Evolutionary conservation across 2,888 invertebrate species (phyloP).

Genomic region (Lagria hirta): DNA sequence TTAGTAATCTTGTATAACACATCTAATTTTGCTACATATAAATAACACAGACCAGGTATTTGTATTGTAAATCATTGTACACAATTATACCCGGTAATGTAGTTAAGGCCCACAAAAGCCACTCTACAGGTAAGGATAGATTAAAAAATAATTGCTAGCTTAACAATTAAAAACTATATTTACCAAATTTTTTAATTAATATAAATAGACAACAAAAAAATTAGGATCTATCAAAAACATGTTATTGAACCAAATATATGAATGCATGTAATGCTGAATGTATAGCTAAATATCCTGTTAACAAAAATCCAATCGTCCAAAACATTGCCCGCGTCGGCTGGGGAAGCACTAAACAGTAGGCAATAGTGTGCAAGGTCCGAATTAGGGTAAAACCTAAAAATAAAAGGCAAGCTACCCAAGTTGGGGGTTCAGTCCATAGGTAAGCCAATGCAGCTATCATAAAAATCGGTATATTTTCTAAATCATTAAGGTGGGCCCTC

Average conservation of each 20-base stretch:
- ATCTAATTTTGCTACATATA: too few relatives aligned
- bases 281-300: constrained; percentile 39
- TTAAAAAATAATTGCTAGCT: too few relatives aligned
- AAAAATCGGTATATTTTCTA: constrained; percentile 72
- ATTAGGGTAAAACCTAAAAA: constrained; percentile 60
- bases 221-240: constrained; percentile 1
- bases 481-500: constrained; percentile 69
- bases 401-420: constrained; percentile 56
- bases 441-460: constrained; percentile 63
- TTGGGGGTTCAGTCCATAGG: constrained; percentile 60
- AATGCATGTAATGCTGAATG: constrained; percentile 30
- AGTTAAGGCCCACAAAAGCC: too few relatives aligned
- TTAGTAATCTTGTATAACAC: too few relatives aligned
- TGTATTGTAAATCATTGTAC: too few relatives aligned
- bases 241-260: constrained; percentile 8
- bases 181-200: too few relatives aligned
- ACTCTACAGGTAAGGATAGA: too few relatives aligned
- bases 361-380: constrained; percentile 64
- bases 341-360: constrained; percentile 63
- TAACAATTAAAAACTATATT: too few relatives aligned
- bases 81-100: too few relatives aligned
- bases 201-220: too few relatives aligned
- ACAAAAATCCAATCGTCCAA: constrained; percentile 37
- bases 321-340: constrained; percentile 54
- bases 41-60: too few relatives aligned